Evolutionary conservation across 2,113 vertebrate species (phyloP), one percentile per base, ranked within the genome.

Genomic region (Smithornis capensis): DNA sequence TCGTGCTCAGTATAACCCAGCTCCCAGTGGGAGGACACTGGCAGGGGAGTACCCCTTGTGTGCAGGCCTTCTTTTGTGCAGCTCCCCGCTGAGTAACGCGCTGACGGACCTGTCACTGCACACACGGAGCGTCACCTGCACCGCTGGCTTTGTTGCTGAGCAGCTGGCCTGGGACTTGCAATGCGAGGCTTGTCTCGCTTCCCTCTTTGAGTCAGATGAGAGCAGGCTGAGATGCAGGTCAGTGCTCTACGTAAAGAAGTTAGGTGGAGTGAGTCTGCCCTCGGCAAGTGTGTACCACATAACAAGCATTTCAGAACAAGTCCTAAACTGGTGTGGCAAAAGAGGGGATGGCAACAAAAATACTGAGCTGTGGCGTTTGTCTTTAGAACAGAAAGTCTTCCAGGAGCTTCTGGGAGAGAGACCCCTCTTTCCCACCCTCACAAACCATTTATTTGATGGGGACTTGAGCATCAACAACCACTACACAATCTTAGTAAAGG

Each of bases 211-310:
- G 22, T 67, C 52, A 12, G 92, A 95, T 31, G 83, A 90, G 42
- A 93, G 75, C 84, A 67, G 56, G 77, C 67, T 38, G 29, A 90
- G 83, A 18, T 65, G 57, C 4, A 74, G 90, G 76, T 78, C 97
- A 8, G 56, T 97, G 35, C 92, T 97, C 14, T 95, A 94, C 44
- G 29, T 97, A 42, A 97, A 92, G 53, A 97, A 96, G 92, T 71
- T 74, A 6, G 89, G 95, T n/a, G 68, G 92, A 1, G 44, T 92
- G 55, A 93, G 93, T 73, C 50, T 97, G 75, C 96, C 98, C 60
- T 97, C 97, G 0, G 82, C 95, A n/a, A 96, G 96, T 0, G 78
- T 97, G 28, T 57, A 23, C 77, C 83, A 3, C 44, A 37, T 97
- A 57, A 62, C 94, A 23, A 63, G 38, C 13, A 22, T 94, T 67